Conservation (phyloP, 2,113 vertebrate species). For the Paradoxurus hermaphroditus region DNA sequence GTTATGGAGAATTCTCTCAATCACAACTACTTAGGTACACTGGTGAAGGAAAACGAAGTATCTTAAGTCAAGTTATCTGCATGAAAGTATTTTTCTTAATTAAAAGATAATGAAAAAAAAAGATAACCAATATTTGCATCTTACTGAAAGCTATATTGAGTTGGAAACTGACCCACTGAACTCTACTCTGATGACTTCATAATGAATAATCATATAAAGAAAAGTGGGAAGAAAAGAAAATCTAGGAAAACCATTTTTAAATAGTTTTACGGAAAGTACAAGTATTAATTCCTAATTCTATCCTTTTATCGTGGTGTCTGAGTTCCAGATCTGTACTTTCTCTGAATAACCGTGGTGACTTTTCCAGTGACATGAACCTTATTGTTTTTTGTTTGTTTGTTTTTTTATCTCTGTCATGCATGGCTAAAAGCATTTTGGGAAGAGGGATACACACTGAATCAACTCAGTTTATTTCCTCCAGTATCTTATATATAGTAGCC, state of each 20-base stretch:
- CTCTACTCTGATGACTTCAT: neutral
- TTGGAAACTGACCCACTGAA: neutral
- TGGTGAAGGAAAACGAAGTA: neutral
- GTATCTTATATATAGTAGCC: neutral
- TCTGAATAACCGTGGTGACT: neutral
- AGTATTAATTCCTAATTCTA: neutral
- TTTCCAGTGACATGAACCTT: neutral
- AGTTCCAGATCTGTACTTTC: neutral
- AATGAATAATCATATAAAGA: neutral
- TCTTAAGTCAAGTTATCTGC: neutral
- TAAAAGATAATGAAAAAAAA: neutral
- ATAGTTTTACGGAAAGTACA: neutral
- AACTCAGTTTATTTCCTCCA: neutral
- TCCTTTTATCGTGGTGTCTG: neutral
- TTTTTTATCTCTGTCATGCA: neutral
- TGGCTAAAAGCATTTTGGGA: neutral
- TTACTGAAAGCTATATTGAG: neutral
- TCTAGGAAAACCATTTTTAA: neutral
- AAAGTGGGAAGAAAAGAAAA: constrained; percentile 23
- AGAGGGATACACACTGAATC: neutral
- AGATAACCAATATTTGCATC: neutral
- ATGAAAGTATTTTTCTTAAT: neutral
- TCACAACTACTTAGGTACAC: neutral
- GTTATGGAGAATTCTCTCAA: neutral
- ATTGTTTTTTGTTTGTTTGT: no score